Conservation (phyloP, 1,140 invertebrate genomes). For the Halesus radiatus region DNA sequence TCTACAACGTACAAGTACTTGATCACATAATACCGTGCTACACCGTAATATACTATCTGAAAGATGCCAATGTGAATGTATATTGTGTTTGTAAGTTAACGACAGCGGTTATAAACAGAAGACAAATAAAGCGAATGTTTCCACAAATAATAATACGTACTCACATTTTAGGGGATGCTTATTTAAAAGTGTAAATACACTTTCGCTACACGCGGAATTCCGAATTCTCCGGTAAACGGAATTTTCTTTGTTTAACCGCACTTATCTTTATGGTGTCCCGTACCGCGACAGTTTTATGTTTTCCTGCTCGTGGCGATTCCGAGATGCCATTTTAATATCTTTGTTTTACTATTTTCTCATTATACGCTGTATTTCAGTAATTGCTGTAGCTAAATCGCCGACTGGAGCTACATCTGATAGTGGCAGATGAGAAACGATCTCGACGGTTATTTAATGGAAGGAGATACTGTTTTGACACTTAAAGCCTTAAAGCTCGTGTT, state of each 20-base stretch:
- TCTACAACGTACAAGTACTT: too few relatives aligned
- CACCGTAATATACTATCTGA: too few relatives aligned
- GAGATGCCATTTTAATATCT: constrained; percentile 19
- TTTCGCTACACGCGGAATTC: constrained; percentile 11
- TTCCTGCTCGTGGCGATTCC: neutral
- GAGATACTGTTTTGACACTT: neutral
- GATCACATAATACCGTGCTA: too few relatives aligned
- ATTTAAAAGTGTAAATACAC: neutral
- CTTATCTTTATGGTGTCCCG: constrained; percentile 19
- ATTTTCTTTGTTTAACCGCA: constrained; percentile 29
- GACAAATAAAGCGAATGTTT: neutral
- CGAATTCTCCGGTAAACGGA: constrained; percentile 24
- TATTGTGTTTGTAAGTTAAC: too few relatives aligned
- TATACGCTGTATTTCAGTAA: neutral
- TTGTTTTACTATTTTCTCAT: constrained; percentile 4
- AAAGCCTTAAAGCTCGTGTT: too few relatives aligned
- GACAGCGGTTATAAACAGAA: neutral
- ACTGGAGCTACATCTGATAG: neutral
- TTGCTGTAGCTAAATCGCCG: neutral
- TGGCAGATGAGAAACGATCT: neutral
- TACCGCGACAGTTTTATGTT: constrained; percentile 17
- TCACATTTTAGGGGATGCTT: neutral
- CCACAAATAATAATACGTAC: neutral
- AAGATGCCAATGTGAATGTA: too few relatives aligned
- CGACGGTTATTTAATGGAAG: neutral